phyloP scores from a whole-genome alignment of 2,113 vertebrate species.

The Albula glossodonta region DNA sequence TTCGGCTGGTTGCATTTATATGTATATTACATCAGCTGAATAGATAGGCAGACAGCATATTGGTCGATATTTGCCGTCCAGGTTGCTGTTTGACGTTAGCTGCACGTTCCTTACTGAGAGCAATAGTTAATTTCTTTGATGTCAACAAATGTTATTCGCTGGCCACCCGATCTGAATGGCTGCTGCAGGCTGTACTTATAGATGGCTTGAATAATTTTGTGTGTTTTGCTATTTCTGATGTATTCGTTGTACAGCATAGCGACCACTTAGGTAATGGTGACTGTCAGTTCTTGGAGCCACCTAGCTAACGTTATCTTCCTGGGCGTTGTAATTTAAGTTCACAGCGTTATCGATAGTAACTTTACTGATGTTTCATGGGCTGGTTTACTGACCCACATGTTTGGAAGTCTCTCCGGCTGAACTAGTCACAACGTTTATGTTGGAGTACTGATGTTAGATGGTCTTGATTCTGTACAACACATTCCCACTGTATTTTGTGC shows the following conservation, averaged over 20 bases:
- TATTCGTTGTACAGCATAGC: background rate
- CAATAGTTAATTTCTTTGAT: background rate
- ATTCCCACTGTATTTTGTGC: background rate
- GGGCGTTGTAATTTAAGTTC: no score
- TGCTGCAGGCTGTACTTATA: background rate
- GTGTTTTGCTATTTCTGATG: background rate
- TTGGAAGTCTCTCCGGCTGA: background rate
- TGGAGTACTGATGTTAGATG: background rate
- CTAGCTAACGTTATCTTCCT: background rate
- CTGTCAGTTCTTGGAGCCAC: background rate
- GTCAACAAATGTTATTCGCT: background rate
- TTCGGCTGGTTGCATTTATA: background rate
- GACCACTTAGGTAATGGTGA: background rate
- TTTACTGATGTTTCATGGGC: no score
- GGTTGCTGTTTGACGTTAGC: background rate
- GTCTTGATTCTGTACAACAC: background rate
- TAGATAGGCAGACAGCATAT: background rate
- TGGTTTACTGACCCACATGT: constrained; percentile 20
- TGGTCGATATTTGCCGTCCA: background rate
- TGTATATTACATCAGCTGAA: background rate
- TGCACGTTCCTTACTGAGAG: background rate
- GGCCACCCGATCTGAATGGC: background rate
- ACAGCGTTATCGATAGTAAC: no score
- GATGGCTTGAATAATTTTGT: background rate
- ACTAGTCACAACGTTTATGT: background rate